Base-by-base conservation (phyloP, 2,113 vertebrate genomes). In the Corythaeola cristata region DNA sequence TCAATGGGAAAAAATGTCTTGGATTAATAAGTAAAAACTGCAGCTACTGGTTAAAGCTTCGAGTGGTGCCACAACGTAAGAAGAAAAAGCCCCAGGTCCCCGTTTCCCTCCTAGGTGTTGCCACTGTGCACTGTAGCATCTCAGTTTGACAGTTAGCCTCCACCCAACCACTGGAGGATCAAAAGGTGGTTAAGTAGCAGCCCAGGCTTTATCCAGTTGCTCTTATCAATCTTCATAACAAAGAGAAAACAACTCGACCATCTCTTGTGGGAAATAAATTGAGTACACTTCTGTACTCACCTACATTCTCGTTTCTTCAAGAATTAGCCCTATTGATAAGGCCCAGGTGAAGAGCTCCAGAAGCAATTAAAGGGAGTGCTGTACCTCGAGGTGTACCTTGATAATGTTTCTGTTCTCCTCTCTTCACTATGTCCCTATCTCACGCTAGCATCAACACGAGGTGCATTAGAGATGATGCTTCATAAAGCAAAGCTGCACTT, bases 361-460 rank as follows among this genome's bases (percentile, higher is more conserved):
- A 95, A 96, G 96, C 93, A 97, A 97, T 97, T 98, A 98, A 97
- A 97, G 71, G 14, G 6, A 97, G 90, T 86, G 85, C 77, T 93
- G 79, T 52, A 81, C 95, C 77, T 94, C 33, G 28, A 74, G 90
- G 71, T 16, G 58, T 37, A 66, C 45, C 90, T 89, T 72, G 75
- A 80, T 68, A 96, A 85, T 88, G 77, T 39, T 84, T 82, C 77
- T 93, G 71, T 49, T 88, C 76, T 86, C 73, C 52, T 87, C 90
- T 84, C 88, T 73, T 93, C 83, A 71, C 56, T 8, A 1, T 26
- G 13, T 50, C 52, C 66, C 91, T 96, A 85, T 96, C 88, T 77
- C 44, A 18, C 52, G 6, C 73, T 21, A 52, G 39, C 67, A 81
- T 96, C 96, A 83, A 28, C 64, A 41, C 3, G 4, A 94, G 82